These are phyloP conservation scores for Mungos mungo DNA, from an alignment of 2,113 vertebrate species.

Conservation along the genomic window DNA sequence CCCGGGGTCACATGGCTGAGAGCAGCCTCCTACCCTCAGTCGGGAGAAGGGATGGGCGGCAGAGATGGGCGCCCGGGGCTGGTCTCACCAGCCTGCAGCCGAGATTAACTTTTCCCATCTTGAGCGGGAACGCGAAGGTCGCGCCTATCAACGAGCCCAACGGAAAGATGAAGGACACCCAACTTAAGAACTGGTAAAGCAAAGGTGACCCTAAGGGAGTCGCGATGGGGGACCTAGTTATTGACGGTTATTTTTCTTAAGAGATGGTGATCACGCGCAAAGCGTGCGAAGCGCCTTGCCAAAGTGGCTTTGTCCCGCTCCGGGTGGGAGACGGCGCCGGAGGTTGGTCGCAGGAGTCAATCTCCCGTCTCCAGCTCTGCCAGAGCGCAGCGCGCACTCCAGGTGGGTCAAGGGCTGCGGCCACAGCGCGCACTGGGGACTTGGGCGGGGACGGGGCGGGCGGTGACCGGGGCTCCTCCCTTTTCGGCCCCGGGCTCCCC, in stretches of 20 bases:
- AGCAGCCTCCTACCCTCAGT: neutral
- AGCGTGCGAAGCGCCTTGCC: neutral
- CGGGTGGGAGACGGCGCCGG: neutral
- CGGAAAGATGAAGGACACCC: neutral
- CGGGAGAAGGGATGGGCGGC: neutral
- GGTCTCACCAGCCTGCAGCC: neutral
- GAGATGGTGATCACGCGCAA: neutral
- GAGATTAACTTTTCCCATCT: fast-evolving
- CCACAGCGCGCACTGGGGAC: neutral
- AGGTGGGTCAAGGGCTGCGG: neutral
- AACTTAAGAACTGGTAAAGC: neutral
- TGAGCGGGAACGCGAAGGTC: neutral
- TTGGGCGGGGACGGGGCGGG: neutral
- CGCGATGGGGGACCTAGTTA: neutral
- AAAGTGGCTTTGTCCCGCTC: neutral
- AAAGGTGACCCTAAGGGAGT: neutral
- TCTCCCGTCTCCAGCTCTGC: no score
- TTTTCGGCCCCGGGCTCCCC: neutral
- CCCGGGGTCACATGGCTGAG: fast-evolving
- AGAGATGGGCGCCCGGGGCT: no score
- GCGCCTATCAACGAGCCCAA: neutral
- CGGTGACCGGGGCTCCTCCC: slow-evolving; percentile 51
- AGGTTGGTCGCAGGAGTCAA: no score
- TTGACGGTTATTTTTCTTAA: neutral
- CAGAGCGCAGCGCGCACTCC: fast-evolving